phyloP scores from a whole-genome alignment of 2,888 invertebrate species.

The Drosophila rubida region DNA sequence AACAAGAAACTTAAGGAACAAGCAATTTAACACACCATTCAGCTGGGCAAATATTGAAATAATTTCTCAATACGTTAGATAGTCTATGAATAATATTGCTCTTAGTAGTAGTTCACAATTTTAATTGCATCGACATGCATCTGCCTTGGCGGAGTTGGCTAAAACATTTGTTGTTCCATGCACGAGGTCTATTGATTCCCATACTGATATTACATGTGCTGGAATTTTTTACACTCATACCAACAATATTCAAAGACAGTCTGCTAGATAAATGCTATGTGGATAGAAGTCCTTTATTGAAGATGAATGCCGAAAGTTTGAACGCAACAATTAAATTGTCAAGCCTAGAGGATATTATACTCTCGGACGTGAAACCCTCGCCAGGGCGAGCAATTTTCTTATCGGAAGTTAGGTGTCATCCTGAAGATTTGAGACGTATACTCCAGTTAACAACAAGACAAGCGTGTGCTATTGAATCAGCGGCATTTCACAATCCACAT shows the following conservation, averaged over 20 bases:
- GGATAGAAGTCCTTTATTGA: not conserved
- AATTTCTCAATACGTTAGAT: not conserved
- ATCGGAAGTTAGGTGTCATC: not conserved
- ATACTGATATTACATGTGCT: not conserved
- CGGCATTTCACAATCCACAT: constrained; percentile 12
- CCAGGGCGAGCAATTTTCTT: constrained; percentile 12
- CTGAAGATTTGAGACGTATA: not conserved
- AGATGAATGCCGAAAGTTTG: not conserved
- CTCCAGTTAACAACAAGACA: constrained; percentile 59
- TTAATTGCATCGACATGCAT: not conserved
- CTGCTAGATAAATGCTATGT: not conserved
- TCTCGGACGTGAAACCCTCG: not conserved
- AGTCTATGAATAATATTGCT: too few species aligned
- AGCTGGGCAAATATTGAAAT: not conserved
- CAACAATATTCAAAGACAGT: not conserved
- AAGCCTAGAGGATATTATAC: not conserved
- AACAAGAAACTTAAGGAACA: too few species aligned
- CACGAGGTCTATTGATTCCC: not conserved
- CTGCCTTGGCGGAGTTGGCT: not conserved
- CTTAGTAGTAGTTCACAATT: not conserved
- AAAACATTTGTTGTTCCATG: not conserved
- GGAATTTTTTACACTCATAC: not conserved
- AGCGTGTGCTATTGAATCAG: constrained; percentile 15
- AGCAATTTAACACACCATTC: too few species aligned
- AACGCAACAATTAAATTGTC: not conserved